A percentile compares a stretch with the other conserved stretches of the same genome.
Conservation (phyloP, 2,888 invertebrate genomes). For the Acronicta aceris region DNA sequence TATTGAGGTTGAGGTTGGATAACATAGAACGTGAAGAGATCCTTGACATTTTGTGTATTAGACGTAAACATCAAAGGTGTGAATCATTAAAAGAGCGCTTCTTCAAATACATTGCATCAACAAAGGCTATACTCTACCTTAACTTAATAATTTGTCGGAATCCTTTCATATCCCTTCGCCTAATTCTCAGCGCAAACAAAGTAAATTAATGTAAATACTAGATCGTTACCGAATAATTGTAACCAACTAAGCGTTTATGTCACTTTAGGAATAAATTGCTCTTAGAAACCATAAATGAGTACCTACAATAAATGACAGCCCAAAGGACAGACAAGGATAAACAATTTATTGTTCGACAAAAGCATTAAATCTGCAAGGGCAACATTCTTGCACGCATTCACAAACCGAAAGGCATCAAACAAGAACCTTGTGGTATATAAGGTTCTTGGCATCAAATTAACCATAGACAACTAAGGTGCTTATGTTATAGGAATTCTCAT, state of each 20-base stretch:
- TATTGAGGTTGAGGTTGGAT: constrained; percentile 46
- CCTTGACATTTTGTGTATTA: constrained; percentile 50
- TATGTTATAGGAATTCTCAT: constrained; percentile 63
- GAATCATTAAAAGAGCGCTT: constrained; percentile 48
- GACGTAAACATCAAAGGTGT: constrained; percentile 50
- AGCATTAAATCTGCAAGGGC: constrained; percentile 78
- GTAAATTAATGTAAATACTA: constrained; percentile 9
- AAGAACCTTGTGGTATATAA: too few relatives aligned
- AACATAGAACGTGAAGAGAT: constrained; percentile 41
- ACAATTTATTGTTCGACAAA: constrained; percentile 70
- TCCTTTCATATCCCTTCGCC: constrained; percentile 1
- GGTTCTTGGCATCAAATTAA: too few relatives aligned
- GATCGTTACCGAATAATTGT: constrained; percentile 20
- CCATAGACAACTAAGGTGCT: constrained; percentile 57
- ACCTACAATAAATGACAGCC: constrained; percentile 45
- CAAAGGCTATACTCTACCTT: constrained; percentile 14
- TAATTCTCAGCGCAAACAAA: constrained; percentile 10
- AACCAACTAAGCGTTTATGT: constrained; percentile 16
- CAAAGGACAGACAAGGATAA: constrained; percentile 62
- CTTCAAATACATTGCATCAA: constrained; percentile 47
- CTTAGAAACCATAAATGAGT: constrained; percentile 23
- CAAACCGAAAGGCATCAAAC: constrained; percentile 76
- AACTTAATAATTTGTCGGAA: constrained; percentile 16
- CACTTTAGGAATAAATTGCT: constrained; percentile 25
- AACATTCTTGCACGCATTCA: constrained; percentile 83